These are phyloP conservation scores for Oncorhynchus tshawytscha DNA, from an alignment of 2,113 vertebrate species.

Conservation along the genomic window DNA sequence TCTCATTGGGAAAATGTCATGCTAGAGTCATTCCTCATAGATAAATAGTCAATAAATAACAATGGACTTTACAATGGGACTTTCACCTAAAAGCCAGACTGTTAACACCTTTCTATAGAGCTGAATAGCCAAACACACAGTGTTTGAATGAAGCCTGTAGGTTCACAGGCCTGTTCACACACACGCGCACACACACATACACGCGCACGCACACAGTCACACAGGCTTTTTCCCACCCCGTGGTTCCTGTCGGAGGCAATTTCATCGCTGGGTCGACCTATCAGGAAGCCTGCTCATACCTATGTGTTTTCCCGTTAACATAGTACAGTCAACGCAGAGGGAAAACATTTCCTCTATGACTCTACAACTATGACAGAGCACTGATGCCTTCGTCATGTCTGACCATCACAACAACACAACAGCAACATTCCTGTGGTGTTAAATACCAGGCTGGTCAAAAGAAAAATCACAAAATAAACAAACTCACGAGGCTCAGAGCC, in stretches of 20 bases:
- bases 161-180: too few relatives aligned
- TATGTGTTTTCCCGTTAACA: background rate
- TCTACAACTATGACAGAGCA: background rate
- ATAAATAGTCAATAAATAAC: conserved; percentile 47
- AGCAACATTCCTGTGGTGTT: background rate
- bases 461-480: background rate
- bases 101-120: conserved; percentile 38
- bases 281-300: background rate
- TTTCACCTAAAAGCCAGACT: conserved; percentile 7
- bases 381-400: background rate
- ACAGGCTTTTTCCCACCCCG: too few relatives aligned
- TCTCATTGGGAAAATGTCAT: conserved; percentile 31
- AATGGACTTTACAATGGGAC: conserved; percentile 33
- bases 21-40: background rate
- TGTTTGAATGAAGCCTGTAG: background rate
- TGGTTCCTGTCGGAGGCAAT: background rate
- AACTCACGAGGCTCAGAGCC: too few relatives aligned
- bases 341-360: background rate
- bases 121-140: background rate
- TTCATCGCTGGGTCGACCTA: background rate
- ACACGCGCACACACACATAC: too few relatives aligned
- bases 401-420: background rate
- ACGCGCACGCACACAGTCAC: too few relatives aligned
- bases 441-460: background rate
- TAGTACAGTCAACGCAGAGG: background rate